Conservation (phyloP, 2,113 vertebrate genomes). For the Prochilodus magdalenae region DNA sequence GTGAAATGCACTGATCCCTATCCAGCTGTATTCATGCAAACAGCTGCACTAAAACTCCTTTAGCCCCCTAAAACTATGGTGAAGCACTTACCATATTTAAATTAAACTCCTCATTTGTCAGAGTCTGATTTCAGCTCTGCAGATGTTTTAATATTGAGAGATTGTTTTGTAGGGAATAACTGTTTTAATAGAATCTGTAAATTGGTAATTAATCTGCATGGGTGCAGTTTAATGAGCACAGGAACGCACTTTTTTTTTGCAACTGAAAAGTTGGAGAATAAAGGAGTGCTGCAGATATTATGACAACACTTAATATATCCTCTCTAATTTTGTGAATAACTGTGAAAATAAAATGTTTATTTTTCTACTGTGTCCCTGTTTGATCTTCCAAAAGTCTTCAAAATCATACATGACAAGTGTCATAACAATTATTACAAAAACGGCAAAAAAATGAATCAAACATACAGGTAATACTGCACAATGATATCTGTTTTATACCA, state of each 20-base stretch:
- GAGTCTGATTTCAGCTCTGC: neutral
- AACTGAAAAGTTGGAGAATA: conserved; percentile 16
- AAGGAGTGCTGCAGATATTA: neutral
- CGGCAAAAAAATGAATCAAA: neutral
- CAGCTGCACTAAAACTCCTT: neutral
- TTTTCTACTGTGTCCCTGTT: conserved; percentile 29
- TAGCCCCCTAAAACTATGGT: neutral
- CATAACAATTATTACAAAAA: neutral
- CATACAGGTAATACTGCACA: too few species aligned
- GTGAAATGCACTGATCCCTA: neutral
- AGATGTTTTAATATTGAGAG: neutral
- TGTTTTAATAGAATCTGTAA: conserved; percentile 21
- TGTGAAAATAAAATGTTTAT: conserved; percentile 46
- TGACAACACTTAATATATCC: neutral
- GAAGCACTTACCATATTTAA: neutral
- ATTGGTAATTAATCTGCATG: neutral
- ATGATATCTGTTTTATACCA: too few species aligned
- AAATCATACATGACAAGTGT: neutral
- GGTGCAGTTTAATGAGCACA: conserved; percentile 36
- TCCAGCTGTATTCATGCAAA: neutral
- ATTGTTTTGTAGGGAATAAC: conserved; percentile 1
- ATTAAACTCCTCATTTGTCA: neutral
- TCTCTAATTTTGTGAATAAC: conserved; percentile 42
- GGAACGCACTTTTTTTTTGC: conserved; percentile 33
- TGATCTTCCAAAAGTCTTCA: neutral